These are phyloP conservation scores for Hemaris fuciformis DNA, from an alignment of 2,888 invertebrate species.

Conservation along the genomic window DNA sequence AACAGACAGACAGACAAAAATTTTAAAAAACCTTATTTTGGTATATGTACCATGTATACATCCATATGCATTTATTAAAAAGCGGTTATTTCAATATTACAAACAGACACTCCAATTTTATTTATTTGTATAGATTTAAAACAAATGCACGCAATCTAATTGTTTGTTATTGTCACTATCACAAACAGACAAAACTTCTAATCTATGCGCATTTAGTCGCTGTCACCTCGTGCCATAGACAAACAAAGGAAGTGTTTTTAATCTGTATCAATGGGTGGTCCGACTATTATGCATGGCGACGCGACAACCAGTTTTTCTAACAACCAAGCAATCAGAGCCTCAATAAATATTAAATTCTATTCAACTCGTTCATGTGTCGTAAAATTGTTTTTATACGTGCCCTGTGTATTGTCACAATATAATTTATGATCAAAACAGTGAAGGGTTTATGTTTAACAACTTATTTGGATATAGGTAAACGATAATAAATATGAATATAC, in stretches of 20 bases:
- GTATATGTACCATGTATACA: too few relatives aligned
- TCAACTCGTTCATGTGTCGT: conserved; percentile 20
- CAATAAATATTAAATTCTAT: conserved; percentile 44
- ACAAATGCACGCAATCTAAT: background rate
- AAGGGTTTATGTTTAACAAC: too few relatives aligned
- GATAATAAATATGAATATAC: too few relatives aligned
- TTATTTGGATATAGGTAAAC: too few relatives aligned
- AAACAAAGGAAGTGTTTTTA: conserved; percentile 38
- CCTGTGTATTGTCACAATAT: background rate
- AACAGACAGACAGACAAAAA: too few relatives aligned
- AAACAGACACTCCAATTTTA: too few relatives aligned
- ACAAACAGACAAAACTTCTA: conserved; percentile 25
- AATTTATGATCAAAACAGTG: background rate
- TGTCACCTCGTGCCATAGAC: conserved; percentile 19
- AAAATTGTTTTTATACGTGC: conserved; percentile 17
- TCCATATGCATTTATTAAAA: too few relatives aligned
- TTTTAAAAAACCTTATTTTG: too few relatives aligned
- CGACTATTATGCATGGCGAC: conserved; percentile 41
- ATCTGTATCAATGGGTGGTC: conserved; percentile 49
- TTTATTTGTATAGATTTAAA: too few relatives aligned
- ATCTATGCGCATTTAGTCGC: conserved; percentile 22
- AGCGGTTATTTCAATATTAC: too few relatives aligned
- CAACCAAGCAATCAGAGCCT: conserved; percentile 53
- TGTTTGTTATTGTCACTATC: conserved; percentile 2
- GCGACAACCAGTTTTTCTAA: conserved; percentile 50